Evolutionary conservation across 2,797 vertebrate species (phyloP).

Genomic region (Arctocebus calabarensis): DNA sequence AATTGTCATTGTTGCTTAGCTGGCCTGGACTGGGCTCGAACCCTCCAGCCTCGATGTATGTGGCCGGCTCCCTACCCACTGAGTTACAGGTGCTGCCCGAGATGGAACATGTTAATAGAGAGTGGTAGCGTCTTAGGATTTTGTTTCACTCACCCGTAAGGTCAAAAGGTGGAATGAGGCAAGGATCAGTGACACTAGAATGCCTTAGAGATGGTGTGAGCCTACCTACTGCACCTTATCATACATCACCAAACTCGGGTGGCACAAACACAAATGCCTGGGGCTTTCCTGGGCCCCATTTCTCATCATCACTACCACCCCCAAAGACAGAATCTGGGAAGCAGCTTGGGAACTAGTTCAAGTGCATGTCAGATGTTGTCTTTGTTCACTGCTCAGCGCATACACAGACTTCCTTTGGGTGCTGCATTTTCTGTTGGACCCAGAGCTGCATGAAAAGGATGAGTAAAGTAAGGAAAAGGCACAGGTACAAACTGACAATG

Average conservation of each 20-base stretch:
- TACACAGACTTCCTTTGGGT: neutral
- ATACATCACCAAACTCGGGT: neutral
- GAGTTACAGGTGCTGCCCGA: neutral
- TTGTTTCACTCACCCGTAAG: neutral
- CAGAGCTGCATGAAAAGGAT: neutral
- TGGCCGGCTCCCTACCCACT: too few relatives aligned
- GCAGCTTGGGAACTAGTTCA: neutral
- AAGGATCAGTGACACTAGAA: neutral
- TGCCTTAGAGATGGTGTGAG: neutral
- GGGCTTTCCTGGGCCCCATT: neutral
- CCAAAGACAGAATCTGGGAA: neutral
- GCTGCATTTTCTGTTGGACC: neutral
- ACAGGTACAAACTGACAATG: neutral
- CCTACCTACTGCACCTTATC: neutral
- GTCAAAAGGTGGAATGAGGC: neutral
- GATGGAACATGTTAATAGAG: neutral
- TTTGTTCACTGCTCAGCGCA: neutral
- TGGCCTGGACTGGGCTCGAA: too few relatives aligned
- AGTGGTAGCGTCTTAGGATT: neutral
- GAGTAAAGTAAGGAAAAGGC: neutral
- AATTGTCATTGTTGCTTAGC: too few relatives aligned
- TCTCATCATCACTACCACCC: too few relatives aligned
- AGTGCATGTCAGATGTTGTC: neutral
- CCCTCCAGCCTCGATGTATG: too few relatives aligned
- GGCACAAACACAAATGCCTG: neutral